Base-by-base conservation (phyloP, 1,140 invertebrate genomes). In the Chironomus striatipennis region DNA sequence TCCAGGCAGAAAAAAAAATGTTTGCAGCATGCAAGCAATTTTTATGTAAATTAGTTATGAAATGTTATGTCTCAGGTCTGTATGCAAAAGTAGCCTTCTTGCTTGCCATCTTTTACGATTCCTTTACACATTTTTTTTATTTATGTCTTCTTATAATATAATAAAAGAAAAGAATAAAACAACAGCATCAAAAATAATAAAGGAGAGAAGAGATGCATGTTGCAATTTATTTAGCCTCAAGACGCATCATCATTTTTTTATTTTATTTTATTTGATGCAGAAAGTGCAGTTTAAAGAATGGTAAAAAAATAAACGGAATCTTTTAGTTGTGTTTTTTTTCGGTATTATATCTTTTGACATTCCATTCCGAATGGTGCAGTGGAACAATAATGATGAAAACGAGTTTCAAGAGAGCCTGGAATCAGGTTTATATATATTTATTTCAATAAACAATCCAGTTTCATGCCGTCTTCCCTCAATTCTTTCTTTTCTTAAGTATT, bases 21-120 rank as follows among this genome's bases (percentile, higher is more conserved):
- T 34, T 34, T 34, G 24, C 12, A 15, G 47, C 47, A 57, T 47
- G 47, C 47, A 57, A 57, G 24, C 24, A 34, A 34, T 34, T 57
- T 57, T 57, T 57, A 57, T 57, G 47, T 57, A 57, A 57, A 57
- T 57, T 57, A 57, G 47, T 57, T 57, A 57, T n/a, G 47, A 57
- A 57, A 57, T 57, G 5, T 57, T 57, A n/a, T 57, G 47, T 57
- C 47, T 57, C n/a, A n/a, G 12, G 47, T n/a, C 47, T 57, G 12
- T 34, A 5, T 34, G 24, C 24, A 34, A 34, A 34, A 34, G 24
- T n/a, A 57, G 47, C 47, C 47, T 57, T 57, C 47, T 57, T n/a
- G 12, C n/a, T n/a, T n/a, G 4, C 12, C 15, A 1, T 12, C 47
- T 57, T 57, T 57, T 57, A 15, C 15, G 47, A 57, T 57, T 57